Evolutionary conservation across 2,888 invertebrate species (phyloP).

Genomic region (Acanthosoma haemorrhoidale): DNA sequence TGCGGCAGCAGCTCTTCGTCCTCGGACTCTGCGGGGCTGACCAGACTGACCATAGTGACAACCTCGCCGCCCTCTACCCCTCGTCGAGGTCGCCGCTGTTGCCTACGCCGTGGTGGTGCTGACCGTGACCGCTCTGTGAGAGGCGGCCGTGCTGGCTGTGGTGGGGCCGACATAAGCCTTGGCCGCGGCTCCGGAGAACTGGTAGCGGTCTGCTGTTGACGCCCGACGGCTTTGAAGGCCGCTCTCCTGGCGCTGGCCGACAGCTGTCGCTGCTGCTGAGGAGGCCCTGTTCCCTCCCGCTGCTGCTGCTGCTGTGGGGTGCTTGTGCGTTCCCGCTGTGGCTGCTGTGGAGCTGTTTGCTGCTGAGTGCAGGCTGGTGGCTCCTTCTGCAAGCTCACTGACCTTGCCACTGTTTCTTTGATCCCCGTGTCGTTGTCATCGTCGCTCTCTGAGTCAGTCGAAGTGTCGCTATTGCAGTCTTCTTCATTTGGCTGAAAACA

Average conservation of each 20-base stretch:
- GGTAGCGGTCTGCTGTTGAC: not conserved
- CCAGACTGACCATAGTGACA: slow-evolving; percentile 62
- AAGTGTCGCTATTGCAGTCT: not conserved
- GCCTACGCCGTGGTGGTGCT: slow-evolving; percentile 24
- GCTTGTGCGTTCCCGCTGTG: slow-evolving; percentile 40
- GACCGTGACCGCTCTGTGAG: slow-evolving; percentile 21
- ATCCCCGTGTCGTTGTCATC: not conserved
- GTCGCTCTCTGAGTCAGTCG: not conserved
- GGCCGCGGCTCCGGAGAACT: slow-evolving; percentile 1
- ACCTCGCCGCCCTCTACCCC: slow-evolving; percentile 48
- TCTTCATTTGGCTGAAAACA: not conserved
- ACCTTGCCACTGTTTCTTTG: not conserved
- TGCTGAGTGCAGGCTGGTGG: slow-evolving; percentile 11
- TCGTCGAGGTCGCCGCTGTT: slow-evolving; percentile 41
- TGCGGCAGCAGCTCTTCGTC: slow-evolving; percentile 48
- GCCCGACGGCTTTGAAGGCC: not conserved
- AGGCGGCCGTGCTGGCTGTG: slow-evolving; percentile 22
- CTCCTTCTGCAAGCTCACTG: not conserved
- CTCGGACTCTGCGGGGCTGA: slow-evolving; percentile 62
- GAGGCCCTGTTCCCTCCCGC: not conserved
- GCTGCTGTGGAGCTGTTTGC: slow-evolving; percentile 35
- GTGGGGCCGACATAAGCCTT: slow-evolving; percentile 36
- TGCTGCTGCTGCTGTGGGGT: slow-evolving; percentile 29
- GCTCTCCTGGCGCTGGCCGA: slow-evolving; percentile 20
- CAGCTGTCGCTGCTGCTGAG: not conserved